Evolutionary conservation across 2,888 invertebrate genomes (phyloP).

Genomic region (Agrilus cyanescens): DNA sequence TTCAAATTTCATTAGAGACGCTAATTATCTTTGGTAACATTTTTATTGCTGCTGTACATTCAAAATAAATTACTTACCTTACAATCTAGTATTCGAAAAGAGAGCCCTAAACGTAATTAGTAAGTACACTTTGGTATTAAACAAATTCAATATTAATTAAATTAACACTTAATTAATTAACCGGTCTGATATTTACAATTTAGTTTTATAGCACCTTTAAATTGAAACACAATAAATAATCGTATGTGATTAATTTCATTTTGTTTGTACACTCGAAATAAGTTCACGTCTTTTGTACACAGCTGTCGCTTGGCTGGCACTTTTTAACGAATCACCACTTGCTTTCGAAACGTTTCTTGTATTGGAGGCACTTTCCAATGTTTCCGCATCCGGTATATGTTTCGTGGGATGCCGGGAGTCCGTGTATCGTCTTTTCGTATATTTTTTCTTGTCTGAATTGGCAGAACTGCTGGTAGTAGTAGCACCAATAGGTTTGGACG

Average conservation of each 20-base stretch:
- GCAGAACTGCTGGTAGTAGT: conserved; percentile 18
- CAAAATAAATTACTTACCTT: no score
- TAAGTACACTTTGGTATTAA: no score
- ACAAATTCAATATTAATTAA: no score
- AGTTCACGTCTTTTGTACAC: conserved; percentile 72
- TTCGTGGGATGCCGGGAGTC: conserved; percentile 47
- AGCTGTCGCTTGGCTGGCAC: conserved; percentile 27
- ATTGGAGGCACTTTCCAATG: conserved; percentile 26
- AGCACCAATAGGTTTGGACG: conserved; percentile 33
- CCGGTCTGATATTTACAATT: no score
- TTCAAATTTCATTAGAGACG: no score
- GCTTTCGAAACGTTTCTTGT: conserved; percentile 9
- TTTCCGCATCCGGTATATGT: conserved; percentile 44
- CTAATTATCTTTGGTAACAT: no score
- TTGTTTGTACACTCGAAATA: conserved; percentile 60
- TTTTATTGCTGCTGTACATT: no score
- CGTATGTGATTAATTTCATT: conserved; percentile 9
- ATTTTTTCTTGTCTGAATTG: conserved; percentile 43
- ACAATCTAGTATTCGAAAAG: no score
- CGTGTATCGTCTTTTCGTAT: conserved; percentile 47
- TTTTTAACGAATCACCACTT: conserved; percentile 12
- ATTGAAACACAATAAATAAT: no score
- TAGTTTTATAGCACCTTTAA: no score
- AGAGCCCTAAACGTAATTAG: no score
- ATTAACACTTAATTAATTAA: no score